Percentiles rank a stretch among this genome's conserved stretches.
These are phyloP conservation scores for Tachysurus vachellii DNA, from an alignment of 2,113 vertebrate species.

Conservation along the genomic window DNA sequence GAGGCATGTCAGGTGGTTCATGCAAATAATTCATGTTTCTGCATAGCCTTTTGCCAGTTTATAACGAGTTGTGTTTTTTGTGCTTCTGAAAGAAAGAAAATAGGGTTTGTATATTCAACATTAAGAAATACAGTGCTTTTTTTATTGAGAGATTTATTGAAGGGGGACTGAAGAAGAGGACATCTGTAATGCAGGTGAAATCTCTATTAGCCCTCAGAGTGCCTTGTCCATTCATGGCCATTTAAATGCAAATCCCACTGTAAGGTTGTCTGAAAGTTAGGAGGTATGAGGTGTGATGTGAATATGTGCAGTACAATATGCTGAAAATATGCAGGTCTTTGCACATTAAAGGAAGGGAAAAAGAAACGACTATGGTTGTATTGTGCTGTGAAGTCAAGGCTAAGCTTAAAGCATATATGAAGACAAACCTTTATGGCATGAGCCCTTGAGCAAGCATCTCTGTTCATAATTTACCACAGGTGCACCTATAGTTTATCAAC, in stretches of 20 bases:
- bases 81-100: constrained; percentile 20
- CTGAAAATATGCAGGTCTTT: neutral
- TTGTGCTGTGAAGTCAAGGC: constrained; percentile 11
- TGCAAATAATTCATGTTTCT: neutral
- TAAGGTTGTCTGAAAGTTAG: constrained; percentile 31
- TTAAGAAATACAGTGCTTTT: constrained; percentile 12
- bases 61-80: constrained; percentile 20
- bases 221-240: constrained; percentile 42
- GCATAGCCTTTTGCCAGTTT: neutral
- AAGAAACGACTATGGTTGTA: neutral
- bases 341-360: neutral
- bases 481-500: neutral
- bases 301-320: neutral
- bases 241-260: constrained; percentile 58
- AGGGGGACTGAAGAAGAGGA: constrained; percentile 45
- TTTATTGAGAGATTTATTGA: constrained; percentile 31
- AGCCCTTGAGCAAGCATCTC: constrained; percentile 12
- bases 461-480: neutral
- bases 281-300: neutral
- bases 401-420: constrained; percentile 27
- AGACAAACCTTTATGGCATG: neutral
- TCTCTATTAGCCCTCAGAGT: constrained; percentile 44
- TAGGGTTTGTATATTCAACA: neutral
- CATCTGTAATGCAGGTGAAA: constrained; percentile 38
- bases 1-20: neutral